Percentiles rank a stretch among this genome's conserved stretches.
These are phyloP conservation scores for Scopus umbretta DNA, from an alignment of 2,113 vertebrate species.

Conservation along the genomic window DNA sequence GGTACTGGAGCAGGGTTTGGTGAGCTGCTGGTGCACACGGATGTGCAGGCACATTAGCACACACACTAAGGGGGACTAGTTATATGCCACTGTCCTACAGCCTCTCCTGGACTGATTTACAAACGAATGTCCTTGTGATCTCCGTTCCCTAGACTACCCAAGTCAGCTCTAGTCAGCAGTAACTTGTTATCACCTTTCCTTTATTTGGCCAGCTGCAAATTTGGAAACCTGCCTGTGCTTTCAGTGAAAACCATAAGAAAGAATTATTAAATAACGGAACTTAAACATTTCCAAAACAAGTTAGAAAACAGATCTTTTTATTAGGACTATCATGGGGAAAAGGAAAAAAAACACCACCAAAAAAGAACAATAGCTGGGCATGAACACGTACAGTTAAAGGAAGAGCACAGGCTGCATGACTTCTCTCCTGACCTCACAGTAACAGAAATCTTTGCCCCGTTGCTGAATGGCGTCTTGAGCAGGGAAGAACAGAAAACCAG, in stretches of 20 bases:
- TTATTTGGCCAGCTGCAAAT: neutral
- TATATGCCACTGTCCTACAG: neutral
- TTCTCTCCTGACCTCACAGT: neutral
- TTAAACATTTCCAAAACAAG: neutral
- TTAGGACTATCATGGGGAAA: neutral
- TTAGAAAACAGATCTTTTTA: slow-evolving; percentile 58
- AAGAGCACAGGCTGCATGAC: neutral
- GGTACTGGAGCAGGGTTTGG: neutral
- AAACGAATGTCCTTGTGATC: neutral
- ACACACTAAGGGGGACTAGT: neutral
- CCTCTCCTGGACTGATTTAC: neutral
- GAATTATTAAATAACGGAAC: neutral
- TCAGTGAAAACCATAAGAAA: neutral
- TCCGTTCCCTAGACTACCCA: neutral
- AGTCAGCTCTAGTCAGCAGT: neutral
- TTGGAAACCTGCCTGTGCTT: neutral
- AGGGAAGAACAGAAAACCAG: neutral
- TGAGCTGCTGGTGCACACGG: neutral
- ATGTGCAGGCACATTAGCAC: neutral
- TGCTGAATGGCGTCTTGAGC: neutral
- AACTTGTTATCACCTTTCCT: neutral
- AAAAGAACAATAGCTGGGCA: neutral
- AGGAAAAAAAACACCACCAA: neutral
- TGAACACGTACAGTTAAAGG: neutral
- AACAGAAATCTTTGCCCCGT: neutral